Evolutionary conservation across 1,140 invertebrate species (phyloP).

Genomic region (Archivesica marissinica): DNA sequence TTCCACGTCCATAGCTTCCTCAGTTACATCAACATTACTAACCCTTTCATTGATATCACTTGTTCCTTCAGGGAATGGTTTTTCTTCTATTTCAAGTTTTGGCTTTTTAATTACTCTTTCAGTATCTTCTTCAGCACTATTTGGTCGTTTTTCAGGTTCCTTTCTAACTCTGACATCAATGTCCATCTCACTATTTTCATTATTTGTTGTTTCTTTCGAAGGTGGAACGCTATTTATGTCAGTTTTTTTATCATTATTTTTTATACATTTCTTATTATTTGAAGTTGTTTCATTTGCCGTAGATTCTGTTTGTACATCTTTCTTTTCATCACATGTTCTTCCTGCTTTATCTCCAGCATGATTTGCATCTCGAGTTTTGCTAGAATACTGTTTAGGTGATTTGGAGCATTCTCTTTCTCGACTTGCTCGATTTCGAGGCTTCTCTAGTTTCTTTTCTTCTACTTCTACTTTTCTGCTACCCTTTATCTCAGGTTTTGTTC

Average conservation of each 20-base stretch:
- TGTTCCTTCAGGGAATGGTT: background rate
- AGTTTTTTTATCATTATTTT: background rate
- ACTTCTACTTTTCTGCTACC: background rate
- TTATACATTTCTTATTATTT: background rate
- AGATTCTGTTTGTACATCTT: conserved; percentile 23
- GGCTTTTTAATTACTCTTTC: conserved; percentile 29
- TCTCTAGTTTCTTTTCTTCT: conserved; percentile 11
- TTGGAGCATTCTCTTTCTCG: conserved; percentile 18
- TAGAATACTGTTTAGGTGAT: conserved; percentile 13
- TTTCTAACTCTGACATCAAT: conserved; percentile 46
- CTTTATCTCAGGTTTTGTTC: conserved; percentile 18
- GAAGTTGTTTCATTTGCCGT: background rate
- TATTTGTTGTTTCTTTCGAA: conserved; percentile 26
- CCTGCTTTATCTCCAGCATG: conserved; percentile 8
- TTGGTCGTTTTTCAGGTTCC: conserved; percentile 41
- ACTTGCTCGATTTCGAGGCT: conserved; percentile 4
- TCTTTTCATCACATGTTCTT: conserved; percentile 16
- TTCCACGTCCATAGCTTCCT: conserved; percentile 54
- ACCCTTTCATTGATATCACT: background rate
- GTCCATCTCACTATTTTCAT: conserved; percentile 36
- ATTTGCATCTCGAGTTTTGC: background rate
- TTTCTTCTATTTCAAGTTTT: conserved; percentile 40
- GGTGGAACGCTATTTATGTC: background rate
- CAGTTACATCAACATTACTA: background rate
- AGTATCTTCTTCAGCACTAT: conserved; percentile 19